Percentiles rank a stretch among this genome's conserved stretches.
Evolutionary conservation across 2,797 vertebrate species (phyloP).

Genomic region (Lycodopsis pacificus): DNA sequence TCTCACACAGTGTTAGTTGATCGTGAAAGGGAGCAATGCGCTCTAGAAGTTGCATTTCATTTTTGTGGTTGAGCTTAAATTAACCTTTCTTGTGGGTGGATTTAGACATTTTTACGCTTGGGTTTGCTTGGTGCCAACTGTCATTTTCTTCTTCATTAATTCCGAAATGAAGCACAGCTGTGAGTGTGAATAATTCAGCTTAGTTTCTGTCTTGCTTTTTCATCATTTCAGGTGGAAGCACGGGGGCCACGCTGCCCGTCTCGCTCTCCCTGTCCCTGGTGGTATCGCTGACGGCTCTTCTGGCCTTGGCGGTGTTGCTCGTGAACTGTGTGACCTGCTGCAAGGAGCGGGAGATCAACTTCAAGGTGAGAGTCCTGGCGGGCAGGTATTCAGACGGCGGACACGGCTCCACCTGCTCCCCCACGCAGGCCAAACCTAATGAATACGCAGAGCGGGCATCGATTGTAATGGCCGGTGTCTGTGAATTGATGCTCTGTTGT

Average conservation of each 20-base stretch:
- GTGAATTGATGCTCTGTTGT: neutral
- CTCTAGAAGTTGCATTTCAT: conserved; percentile 28
- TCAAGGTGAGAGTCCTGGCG: conserved; percentile 88
- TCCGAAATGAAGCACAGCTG: neutral
- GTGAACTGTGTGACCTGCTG: conserved; percentile 95
- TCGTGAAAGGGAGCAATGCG: neutral
- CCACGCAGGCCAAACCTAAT: neutral
- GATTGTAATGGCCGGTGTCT: neutral
- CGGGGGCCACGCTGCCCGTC: conserved; percentile 74
- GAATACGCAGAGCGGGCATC: neutral
- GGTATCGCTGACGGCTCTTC: conserved; percentile 87
- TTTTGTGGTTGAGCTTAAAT: conserved; percentile 51
- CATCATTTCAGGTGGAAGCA: conserved; percentile 71
- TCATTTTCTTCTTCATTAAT: neutral
- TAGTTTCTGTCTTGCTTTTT: conserved; percentile 15
- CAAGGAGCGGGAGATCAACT: conserved; percentile 96
- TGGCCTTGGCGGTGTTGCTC: conserved; percentile 87
- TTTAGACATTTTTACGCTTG: conserved; percentile 15
- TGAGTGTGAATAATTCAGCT: conserved; percentile 31
- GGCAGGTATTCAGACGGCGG: conserved; percentile 15
- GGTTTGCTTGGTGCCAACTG: neutral
- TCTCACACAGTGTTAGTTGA: neutral
- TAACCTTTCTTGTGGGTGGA: conserved; percentile 48
- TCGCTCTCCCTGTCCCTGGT: conserved; percentile 81
- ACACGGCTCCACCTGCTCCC: neutral